Evolutionary conservation across 2,888 invertebrate species (phyloP).

Genomic region (Seladonia tumulorum): DNA sequence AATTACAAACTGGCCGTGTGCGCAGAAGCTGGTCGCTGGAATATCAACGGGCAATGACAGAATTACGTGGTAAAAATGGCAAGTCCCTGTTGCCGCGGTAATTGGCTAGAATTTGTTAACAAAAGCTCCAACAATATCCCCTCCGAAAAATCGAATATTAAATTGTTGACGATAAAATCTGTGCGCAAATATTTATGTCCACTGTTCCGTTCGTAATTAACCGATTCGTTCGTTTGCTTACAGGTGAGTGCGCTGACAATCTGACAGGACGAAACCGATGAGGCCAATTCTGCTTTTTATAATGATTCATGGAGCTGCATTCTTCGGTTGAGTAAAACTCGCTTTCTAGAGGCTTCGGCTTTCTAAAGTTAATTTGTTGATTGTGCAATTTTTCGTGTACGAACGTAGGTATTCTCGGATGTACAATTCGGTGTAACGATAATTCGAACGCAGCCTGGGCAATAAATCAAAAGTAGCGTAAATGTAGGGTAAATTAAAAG

Average conservation of each 20-base stretch:
- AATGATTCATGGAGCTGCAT: neutral
- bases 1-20: constrained; percentile 25
- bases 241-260: neutral
- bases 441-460: too few relatives aligned
- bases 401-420: too few relatives aligned
- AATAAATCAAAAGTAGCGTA: too few relatives aligned
- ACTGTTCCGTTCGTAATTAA: neutral
- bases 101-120: neutral
- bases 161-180: neutral
- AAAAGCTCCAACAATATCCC: neutral
- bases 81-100: neutral
- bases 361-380: too few relatives aligned
- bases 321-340: neutral
- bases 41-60: constrained; percentile 10
- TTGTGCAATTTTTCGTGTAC: too few relatives aligned
- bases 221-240: neutral
- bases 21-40: constrained; percentile 7
- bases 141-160: neutral
- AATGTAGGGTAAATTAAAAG: too few relatives aligned
- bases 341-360: neutral
- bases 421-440: too few relatives aligned
- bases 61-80: neutral
- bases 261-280: neutral
- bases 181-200: neutral
- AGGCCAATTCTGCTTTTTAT: neutral